These are phyloP conservation scores for Sipha maydis DNA, from an alignment of 2,888 invertebrate genomes.

Conservation along the genomic window DNA sequence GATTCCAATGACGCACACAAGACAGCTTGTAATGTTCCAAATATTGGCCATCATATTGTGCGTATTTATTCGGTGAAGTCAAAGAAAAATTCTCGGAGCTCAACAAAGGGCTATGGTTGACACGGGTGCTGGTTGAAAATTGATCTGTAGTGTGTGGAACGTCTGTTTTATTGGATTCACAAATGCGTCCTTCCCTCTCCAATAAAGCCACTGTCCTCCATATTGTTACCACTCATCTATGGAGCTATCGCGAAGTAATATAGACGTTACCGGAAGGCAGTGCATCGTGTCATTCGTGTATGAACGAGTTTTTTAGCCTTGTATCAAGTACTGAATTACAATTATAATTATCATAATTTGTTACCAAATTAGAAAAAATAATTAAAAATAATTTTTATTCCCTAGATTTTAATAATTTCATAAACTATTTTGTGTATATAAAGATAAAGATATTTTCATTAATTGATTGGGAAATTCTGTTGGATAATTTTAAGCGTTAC, in stretches of 20 bases:
- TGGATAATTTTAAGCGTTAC: background rate
- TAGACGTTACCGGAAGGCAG: constrained; percentile 37
- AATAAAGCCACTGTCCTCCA: background rate
- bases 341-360: constrained; percentile 17
- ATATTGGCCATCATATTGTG: constrained; percentile 50
- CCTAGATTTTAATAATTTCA: background rate
- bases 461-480: background rate
- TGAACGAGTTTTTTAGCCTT: constrained; percentile 37
- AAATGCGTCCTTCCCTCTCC: constrained; percentile 16
- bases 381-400: too few relatives aligned
- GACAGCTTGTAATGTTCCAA: constrained; percentile 38
- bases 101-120: constrained; percentile 37
- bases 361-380: background rate
- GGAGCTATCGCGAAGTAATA: background rate
- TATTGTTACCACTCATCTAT: background rate
- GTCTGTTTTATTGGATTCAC: constrained; percentile 39
- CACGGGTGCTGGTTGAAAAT: constrained; percentile 21
- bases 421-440: background rate
- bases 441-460: background rate
- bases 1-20: constrained; percentile 49
- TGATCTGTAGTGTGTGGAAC: background rate
- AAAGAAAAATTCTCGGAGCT: constrained; percentile 9
- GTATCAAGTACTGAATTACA: background rate
- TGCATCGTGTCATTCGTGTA: background rate
- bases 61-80: constrained; percentile 18